Percentiles rank a stretch among this genome's conserved stretches.
phyloP scores from a whole-genome alignment of 2,113 vertebrate species.

The Phyllostomus discolor region DNA sequence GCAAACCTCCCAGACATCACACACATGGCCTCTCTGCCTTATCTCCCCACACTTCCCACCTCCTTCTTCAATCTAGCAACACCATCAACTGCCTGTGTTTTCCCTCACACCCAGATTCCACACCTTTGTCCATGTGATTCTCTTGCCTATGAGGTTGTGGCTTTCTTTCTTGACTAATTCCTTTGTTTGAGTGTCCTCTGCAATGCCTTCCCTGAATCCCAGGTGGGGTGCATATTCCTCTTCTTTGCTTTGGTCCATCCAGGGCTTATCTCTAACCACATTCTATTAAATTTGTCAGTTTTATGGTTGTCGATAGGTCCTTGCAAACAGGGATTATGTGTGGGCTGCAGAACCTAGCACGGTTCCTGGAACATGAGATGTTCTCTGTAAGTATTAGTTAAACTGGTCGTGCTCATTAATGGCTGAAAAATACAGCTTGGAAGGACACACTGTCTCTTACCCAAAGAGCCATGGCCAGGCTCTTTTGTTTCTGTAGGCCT shows the following conservation, averaged over 20 bases:
- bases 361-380: not conserved
- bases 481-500: not conserved
- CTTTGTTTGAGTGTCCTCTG: not conserved
- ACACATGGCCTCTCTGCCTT: not conserved
- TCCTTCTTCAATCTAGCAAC: not conserved
- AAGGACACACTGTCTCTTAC: not conserved
- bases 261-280: not conserved
- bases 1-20: not conserved
- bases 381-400: not conserved
- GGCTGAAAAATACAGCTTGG: not conserved
- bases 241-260: not conserved
- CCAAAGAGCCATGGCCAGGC: not conserved
- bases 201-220: not conserved
- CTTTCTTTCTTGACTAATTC: not conserved
- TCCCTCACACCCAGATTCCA: not conserved
- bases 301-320: conserved; percentile 14
- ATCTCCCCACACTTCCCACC: not conserved
- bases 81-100: not conserved
- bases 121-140: not conserved
- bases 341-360: not conserved
- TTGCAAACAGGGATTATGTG: not conserved
- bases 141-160: not conserved
- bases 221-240: not conserved
- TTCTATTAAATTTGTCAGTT: not conserved
- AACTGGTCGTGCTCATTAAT: not conserved